These are phyloP conservation scores for Sisyra terminalis DNA, from an alignment of 2,888 invertebrate genomes.

Conservation along the genomic window DNA sequence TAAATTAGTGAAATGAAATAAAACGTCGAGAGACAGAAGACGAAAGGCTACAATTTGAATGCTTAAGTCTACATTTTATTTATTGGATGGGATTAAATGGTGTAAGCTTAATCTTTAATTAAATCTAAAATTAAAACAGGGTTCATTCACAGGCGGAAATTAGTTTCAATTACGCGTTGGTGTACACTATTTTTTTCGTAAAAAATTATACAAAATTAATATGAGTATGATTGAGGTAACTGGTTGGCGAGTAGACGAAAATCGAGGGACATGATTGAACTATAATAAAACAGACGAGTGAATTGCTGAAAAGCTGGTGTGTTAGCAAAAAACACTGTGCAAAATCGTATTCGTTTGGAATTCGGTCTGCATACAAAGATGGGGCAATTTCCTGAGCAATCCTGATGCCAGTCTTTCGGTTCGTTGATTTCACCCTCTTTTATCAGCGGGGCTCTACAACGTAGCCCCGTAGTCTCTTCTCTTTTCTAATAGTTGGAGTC, in stretches of 20 bases:
- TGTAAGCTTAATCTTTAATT: no score
- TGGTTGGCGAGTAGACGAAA: background rate
- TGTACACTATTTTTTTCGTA: background rate
- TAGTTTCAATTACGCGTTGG: no score
- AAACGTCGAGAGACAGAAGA: no score
- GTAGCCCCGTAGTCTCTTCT: background rate
- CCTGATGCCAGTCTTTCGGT: constrained; percentile 2
- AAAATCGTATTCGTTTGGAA: constrained; percentile 5
- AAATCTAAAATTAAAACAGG: no score
- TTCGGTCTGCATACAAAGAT: constrained; percentile 8
- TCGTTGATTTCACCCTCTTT: constrained; percentile 3
- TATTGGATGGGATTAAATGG: no score
- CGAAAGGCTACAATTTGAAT: no score
- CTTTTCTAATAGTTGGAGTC: background rate
- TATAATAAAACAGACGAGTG: no score
- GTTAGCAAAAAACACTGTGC: background rate
- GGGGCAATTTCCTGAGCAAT: constrained; percentile 7
- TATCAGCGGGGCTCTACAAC: background rate
- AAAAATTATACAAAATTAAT: background rate
- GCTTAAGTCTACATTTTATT: no score
- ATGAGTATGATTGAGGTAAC: background rate
- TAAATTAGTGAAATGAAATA: no score
- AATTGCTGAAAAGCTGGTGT: no score
- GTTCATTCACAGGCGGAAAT: no score
- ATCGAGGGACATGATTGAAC: background rate